A percentile compares a stretch with the other conserved stretches of the same genome.
These are phyloP conservation scores for Pseudocheirus occidentalis DNA, from an alignment of 2,797 vertebrate species.

Conservation along the genomic window DNA sequence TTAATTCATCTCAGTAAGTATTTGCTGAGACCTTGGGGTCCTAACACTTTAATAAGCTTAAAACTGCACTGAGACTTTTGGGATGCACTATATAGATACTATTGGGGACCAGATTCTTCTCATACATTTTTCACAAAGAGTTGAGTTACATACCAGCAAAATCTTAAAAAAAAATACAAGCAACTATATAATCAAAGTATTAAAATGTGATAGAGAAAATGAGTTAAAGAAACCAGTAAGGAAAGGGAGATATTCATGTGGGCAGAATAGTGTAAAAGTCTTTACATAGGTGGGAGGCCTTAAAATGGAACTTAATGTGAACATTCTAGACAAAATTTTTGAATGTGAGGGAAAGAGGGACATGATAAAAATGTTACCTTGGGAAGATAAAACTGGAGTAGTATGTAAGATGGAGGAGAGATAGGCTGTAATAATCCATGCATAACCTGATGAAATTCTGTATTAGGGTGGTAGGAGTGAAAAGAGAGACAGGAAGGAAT, in stretches of 20 bases:
- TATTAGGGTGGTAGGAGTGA: too few relatives aligned
- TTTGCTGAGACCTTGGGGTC: background rate
- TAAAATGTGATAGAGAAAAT: background rate
- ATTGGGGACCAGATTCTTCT: background rate
- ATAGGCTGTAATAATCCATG: too few relatives aligned
- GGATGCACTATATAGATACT: background rate
- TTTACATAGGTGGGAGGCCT: background rate
- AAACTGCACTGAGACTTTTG: background rate
- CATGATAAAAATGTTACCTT: background rate
- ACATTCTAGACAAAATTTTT: background rate
- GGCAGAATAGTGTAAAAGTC: background rate
- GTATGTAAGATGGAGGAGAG: too few relatives aligned
- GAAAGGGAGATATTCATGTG: background rate
- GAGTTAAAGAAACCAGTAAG: background rate
- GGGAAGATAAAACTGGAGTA: background rate
- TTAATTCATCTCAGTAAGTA: background rate
- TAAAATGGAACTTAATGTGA: background rate
- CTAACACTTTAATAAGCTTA: background rate
- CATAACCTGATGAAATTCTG: too few relatives aligned
- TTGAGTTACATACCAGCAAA: background rate
- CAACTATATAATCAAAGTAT: background rate
- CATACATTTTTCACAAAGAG: background rate
- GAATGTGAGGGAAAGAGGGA: background rate
- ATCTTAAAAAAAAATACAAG: background rate
- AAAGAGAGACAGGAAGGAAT: too few relatives aligned